Evolutionary conservation across 2,113 vertebrate species (phyloP).

Genomic region (Formicarius rufipectus): DNA sequence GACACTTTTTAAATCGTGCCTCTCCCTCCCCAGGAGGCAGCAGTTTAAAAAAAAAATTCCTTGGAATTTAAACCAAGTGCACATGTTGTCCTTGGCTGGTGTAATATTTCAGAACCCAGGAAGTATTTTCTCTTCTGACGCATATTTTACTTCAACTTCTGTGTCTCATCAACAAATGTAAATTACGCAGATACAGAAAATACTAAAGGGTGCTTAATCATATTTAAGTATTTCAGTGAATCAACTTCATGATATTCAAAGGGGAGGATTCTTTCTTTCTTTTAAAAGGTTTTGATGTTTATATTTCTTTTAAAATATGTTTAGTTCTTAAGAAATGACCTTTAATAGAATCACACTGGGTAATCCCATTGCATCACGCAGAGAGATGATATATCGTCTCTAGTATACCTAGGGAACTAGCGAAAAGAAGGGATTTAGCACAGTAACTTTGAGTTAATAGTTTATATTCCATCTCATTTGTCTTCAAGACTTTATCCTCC

Average conservation of each 20-base stretch:
- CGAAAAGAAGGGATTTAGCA: not conserved
- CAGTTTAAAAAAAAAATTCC: not conserved
- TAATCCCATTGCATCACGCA: not conserved
- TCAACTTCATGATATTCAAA: not conserved
- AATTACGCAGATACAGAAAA: not conserved
- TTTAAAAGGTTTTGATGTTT: not conserved
- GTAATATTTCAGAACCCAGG: not conserved
- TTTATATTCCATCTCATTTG: not conserved
- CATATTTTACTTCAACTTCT: not conserved
- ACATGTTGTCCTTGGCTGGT: not conserved
- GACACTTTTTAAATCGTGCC: not conserved
- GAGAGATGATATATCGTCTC: not conserved
- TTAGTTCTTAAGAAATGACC: not conserved
- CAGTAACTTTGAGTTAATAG: not conserved
- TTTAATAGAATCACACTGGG: not conserved
- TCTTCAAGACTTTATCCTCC: not conserved
- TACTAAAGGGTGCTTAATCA: not conserved
- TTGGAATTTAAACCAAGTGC: not conserved
- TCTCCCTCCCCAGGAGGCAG: not conserved
- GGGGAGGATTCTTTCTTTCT: not conserved
- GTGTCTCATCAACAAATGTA: not conserved
- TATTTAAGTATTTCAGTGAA: not conserved
- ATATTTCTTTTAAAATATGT: not conserved
- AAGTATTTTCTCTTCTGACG: not conserved
- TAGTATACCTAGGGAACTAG: not conserved